A percentile compares a stretch with the other conserved stretches of the same genome.
These are phyloP conservation scores for Nothocercus nigrocapillus DNA, from an alignment of 2,113 vertebrate genomes.

Conservation along the genomic window DNA sequence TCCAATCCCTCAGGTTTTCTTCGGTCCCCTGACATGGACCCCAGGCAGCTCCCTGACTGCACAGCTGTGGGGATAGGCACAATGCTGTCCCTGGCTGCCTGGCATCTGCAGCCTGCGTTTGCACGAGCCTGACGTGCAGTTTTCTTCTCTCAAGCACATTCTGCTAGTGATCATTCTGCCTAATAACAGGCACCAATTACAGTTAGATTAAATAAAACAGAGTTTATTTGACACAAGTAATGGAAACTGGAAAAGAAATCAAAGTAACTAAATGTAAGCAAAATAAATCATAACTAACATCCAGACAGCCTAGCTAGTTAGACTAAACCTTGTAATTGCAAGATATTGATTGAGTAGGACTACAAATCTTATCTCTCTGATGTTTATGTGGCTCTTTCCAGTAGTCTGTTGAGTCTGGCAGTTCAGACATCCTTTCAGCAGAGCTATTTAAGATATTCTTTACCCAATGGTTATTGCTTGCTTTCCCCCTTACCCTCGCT, in stretches of 20 bases:
- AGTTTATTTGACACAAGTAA: conserved; percentile 11
- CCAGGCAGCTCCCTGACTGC: neutral
- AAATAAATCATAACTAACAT: conserved; percentile 51
- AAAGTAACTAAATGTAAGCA: conserved; percentile 39
- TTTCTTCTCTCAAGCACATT: neutral
- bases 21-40: fast-evolving
- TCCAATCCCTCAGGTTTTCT: neutral
- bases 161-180: neutral
- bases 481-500: fast-evolving
- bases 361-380: neutral
- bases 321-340: conserved; percentile 33
- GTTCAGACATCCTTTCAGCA: neutral
- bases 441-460: neutral
- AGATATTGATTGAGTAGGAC: conserved; percentile 42
- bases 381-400: neutral
- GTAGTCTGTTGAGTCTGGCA: neutral
- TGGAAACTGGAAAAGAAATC: conserved; percentile 40
- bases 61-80: neutral
- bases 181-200: neutral
- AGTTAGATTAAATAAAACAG: conserved; percentile 21
- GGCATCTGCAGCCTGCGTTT: neutral
- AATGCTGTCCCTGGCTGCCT: neutral
- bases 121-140: neutral
- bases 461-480: neutral
- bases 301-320: conserved; percentile 17